Percentiles rank a stretch among this genome's conserved stretches.
Conservation (phyloP, 2,888 invertebrate genomes). For the Orthosia cruda region DNA sequence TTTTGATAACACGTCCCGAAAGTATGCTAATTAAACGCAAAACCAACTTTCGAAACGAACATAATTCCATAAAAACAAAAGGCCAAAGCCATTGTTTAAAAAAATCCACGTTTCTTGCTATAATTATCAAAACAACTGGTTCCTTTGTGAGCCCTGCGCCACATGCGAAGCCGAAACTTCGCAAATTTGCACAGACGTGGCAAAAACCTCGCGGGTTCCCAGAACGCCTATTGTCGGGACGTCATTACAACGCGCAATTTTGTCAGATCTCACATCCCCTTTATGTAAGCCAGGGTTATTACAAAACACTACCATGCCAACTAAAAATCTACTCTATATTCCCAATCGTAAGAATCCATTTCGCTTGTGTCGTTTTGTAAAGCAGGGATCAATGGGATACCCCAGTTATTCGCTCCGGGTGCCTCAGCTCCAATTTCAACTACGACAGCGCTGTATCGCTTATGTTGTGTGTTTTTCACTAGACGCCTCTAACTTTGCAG, state of each 20-base stretch:
- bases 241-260: conserved; percentile 89
- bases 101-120: conserved; percentile 52
- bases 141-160: conserved; percentile 76
- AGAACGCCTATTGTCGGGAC: conserved; percentile 88
- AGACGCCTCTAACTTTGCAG: conserved; percentile 69
- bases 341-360: conserved; percentile 38
- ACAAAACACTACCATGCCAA: conserved; percentile 71
- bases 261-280: conserved; percentile 88
- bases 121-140: conserved; percentile 66
- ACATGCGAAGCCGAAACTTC: conserved; percentile 80
- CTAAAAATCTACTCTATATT: conserved; percentile 61
- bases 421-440: conserved; percentile 77
- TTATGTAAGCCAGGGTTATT: conserved; percentile 88
- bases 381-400: conserved; percentile 85
- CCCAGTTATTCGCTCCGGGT: conserved; percentile 86
- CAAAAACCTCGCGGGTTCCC: conserved; percentile 86
- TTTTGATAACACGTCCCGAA: conserved; percentile 7
- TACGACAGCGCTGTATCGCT: conserved; percentile 79
- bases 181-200: conserved; percentile 87
- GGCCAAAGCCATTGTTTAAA: conserved; percentile 62
- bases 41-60: conserved; percentile 15
- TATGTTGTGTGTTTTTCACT: conserved; percentile 33
- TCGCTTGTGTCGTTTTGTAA: conserved; percentile 49
- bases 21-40: conserved; percentile 42
- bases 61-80: conserved; percentile 43